Conservation (phyloP, 2,888 invertebrate genomes). For the Zygothrica quintamaculata region DNA sequence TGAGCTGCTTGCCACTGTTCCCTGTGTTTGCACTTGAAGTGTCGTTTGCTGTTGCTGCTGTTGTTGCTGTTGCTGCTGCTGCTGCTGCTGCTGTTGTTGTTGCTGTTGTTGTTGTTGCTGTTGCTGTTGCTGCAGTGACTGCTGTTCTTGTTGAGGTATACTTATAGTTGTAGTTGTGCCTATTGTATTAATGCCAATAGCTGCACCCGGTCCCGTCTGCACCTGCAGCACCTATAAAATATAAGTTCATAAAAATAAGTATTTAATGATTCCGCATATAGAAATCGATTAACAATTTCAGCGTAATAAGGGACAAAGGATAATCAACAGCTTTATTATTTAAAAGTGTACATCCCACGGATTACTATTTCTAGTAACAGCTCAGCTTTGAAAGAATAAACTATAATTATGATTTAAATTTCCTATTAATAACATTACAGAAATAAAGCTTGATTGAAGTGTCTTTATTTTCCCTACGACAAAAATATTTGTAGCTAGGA, state of each 20-base stretch:
- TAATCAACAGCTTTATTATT: too few relatives aligned
- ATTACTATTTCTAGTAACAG: too few relatives aligned
- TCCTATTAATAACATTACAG: too few relatives aligned
- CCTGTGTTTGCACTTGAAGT: constrained; percentile 52
- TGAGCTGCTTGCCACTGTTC: constrained; percentile 59
- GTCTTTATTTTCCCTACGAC: too few relatives aligned
- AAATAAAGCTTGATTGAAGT: too few relatives aligned
- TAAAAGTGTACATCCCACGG: too few relatives aligned
- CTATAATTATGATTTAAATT: too few relatives aligned
- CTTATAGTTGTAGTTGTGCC: constrained; percentile 81
- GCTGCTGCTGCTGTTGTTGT: constrained; percentile 64
- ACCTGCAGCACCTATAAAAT: constrained; percentile 78
- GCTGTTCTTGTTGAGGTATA: constrained; percentile 83
- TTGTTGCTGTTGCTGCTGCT: constrained; percentile 62
- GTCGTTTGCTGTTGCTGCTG: constrained; percentile 63
- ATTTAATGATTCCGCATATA: too few relatives aligned
- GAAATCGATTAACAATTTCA: background rate
- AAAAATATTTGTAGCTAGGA: too few relatives aligned
- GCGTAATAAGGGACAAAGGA: too few relatives aligned
- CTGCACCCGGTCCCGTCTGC: constrained; percentile 82
- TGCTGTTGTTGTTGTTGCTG: constrained; percentile 79
- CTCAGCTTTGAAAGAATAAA: too few relatives aligned
- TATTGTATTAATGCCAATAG: constrained; percentile 81
- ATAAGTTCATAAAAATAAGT: too few relatives aligned
- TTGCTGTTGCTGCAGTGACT: constrained; percentile 60